These are phyloP conservation scores for Drosophila repletoides DNA, from an alignment of 1,140 invertebrate genomes.

Conservation along the genomic window DNA sequence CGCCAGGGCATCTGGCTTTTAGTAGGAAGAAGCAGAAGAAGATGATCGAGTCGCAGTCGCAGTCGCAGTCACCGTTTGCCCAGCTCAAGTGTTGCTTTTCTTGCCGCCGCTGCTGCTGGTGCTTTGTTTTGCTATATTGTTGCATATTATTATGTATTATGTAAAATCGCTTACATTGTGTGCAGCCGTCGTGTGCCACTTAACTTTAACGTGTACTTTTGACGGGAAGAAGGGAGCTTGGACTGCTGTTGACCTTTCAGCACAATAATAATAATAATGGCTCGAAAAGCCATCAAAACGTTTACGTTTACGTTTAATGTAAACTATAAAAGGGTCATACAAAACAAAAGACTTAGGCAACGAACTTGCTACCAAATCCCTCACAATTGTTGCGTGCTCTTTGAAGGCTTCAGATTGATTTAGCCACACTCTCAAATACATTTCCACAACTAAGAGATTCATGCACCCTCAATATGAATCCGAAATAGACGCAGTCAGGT, in stretches of 20 bases:
- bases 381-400: constrained; percentile 48
- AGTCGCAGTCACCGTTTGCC: constrained; percentile 40
- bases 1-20: constrained; percentile 55
- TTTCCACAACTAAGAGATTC: constrained; percentile 42
- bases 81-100: constrained; percentile 45
- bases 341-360: constrained; percentile 79
- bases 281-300: constrained; percentile 27
- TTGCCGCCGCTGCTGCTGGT: constrained; percentile 1
- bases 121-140: constrained; percentile 68
- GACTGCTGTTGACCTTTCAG: constrained; percentile 73
- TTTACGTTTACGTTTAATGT: constrained; percentile 39
- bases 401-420: constrained; percentile 39
- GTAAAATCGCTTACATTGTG: constrained; percentile 76
- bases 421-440: constrained; percentile 41
- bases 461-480: constrained; percentile 1
- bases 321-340: constrained; percentile 40
- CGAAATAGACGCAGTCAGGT: constrained; percentile 3
- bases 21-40: constrained; percentile 14
- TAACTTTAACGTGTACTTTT: constrained; percentile 40
- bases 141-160: constrained; percentile 65
- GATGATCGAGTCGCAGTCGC: constrained; percentile 39
- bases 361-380: constrained; percentile 64
- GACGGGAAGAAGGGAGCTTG: not conserved
- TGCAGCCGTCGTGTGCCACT: constrained; percentile 67
- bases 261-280: constrained; percentile 33